Evolutionary conservation across 2,888 invertebrate genomes (phyloP).

Genomic region (Argyresthia albistria): DNA sequence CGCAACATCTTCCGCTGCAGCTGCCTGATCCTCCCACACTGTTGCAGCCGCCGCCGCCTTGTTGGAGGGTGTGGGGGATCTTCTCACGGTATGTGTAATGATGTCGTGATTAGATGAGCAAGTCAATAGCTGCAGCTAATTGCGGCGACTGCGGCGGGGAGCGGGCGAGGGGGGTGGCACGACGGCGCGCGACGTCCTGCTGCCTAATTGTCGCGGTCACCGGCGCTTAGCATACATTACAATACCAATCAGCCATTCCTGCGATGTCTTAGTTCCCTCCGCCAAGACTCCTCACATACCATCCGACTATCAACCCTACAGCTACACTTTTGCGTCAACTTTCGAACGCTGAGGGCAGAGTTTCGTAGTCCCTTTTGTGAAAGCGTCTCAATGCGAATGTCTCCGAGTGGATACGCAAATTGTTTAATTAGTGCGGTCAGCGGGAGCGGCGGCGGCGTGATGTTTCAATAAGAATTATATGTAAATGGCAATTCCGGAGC

Average conservation of each 20-base stretch:
- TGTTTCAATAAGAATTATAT: constrained; percentile 44
- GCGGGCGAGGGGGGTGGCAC: constrained; percentile 18
- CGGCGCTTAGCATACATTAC: constrained; percentile 60
- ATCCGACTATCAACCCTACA: not conserved
- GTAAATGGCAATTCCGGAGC: constrained; percentile 29
- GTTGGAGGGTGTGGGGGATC: not conserved
- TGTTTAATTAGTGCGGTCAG: constrained; percentile 54
- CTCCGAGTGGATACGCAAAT: constrained; percentile 49
- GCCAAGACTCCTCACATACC: constrained; percentile 21
- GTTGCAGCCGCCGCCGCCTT: not conserved
- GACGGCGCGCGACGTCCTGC: constrained; percentile 22
- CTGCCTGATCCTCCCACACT: constrained; percentile 9
- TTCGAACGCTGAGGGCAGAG: constrained; percentile 6
- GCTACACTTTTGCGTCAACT: not conserved
- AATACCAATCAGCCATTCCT: constrained; percentile 50
- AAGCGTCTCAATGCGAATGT: constrained; percentile 15
- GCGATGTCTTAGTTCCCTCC: constrained; percentile 39
- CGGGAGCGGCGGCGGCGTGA: constrained; percentile 20
- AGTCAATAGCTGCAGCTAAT: constrained; percentile 42
- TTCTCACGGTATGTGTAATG: constrained; percentile 30
- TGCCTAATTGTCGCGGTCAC: constrained; percentile 58
- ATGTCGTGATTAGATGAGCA: constrained; percentile 46
- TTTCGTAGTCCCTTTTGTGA: constrained; percentile 10
- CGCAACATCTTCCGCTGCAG: constrained; percentile 7
- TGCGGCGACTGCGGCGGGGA: constrained; percentile 27